These are phyloP conservation scores for Hypotaenidia okinawae DNA, from an alignment of 2,797 vertebrate genomes.

Conservation along the genomic window DNA sequence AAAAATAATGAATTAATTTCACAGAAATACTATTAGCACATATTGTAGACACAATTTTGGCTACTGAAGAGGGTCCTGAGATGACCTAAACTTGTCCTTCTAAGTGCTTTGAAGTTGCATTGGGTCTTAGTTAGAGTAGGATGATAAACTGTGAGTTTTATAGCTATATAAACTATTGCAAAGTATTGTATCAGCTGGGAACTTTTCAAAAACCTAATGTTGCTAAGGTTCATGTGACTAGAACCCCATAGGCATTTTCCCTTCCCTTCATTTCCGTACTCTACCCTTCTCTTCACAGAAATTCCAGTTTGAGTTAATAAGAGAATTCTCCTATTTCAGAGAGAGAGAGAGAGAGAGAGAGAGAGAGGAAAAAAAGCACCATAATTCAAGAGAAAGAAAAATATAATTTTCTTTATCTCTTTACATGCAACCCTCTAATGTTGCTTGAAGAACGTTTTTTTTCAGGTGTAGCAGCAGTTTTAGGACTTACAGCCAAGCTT, in stretches of 20 bases:
- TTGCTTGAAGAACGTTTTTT: not conserved
- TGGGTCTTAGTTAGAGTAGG: not conserved
- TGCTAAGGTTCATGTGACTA: not conserved
- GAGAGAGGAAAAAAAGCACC: too few relatives aligned
- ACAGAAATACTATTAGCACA: not conserved
- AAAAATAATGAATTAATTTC: not conserved
- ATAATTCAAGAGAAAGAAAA: not conserved
- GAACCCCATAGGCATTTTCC: not conserved
- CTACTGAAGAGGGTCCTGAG: not conserved
- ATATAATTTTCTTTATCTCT: not conserved
- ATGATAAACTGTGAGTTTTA: not conserved
- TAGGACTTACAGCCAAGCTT: not conserved
- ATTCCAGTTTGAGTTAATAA: not conserved
- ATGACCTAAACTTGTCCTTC: not conserved
- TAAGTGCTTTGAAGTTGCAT: not conserved
- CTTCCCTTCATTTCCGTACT: not conserved
- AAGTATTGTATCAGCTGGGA: not conserved
- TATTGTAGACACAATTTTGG: not conserved
- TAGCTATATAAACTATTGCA: not conserved
- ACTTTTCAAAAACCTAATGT: not conserved
- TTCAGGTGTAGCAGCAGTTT: not conserved
- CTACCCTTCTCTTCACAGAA: not conserved
- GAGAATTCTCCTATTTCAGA: not conserved
- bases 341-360: too few relatives aligned
- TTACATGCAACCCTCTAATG: not conserved